A percentile compares a stretch with the other conserved stretches of the same genome.
These are phyloP conservation scores for Rhizoglyphus robini DNA, from an alignment of 1,140 invertebrate species.

Conservation along the genomic window DNA sequence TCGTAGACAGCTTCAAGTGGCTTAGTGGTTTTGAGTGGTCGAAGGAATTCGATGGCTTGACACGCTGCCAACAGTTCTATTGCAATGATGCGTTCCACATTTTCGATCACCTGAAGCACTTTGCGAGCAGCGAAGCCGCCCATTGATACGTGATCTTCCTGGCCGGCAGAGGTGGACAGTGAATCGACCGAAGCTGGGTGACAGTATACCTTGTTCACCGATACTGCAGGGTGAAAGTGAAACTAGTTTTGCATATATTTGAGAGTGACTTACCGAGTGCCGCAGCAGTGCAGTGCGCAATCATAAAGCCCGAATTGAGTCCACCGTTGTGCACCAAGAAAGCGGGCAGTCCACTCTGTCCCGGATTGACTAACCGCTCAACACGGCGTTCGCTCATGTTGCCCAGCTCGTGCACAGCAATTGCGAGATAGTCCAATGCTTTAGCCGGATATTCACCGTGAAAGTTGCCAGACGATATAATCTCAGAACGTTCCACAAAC, in stretches of 20 bases:
- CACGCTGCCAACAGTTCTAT: constrained; percentile 56
- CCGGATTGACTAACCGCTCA: constrained; percentile 55
- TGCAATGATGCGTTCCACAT: constrained; percentile 53
- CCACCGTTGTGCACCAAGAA: constrained; percentile 55
- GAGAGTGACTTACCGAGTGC: constrained; percentile 40
- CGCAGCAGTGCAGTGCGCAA: constrained; percentile 58
- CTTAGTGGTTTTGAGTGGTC: constrained; percentile 51
- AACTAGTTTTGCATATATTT: neutral
- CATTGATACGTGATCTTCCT: constrained; percentile 65
- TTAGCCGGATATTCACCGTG: constrained; percentile 62
- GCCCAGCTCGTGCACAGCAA: constrained; percentile 55
- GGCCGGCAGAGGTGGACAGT: constrained; percentile 54
- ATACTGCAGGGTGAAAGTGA: constrained; percentile 37
- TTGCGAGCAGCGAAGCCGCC: constrained; percentile 57
- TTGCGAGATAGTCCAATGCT: constrained; percentile 54
- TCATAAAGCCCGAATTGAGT: constrained; percentile 61
- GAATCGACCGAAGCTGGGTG: constrained; percentile 58
- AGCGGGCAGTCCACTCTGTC: constrained; percentile 50
- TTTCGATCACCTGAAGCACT: constrained; percentile 47
- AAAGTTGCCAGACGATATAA: constrained; percentile 56
- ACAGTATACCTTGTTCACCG: constrained; percentile 59
- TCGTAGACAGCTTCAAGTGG: constrained; percentile 54
- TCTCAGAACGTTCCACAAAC: constrained; percentile 51
- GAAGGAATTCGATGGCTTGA: constrained; percentile 58
- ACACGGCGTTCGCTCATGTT: constrained; percentile 56